These are phyloP conservation scores for Julus scanicus DNA, from an alignment of 2,888 invertebrate genomes.

Conservation along the genomic window DNA sequence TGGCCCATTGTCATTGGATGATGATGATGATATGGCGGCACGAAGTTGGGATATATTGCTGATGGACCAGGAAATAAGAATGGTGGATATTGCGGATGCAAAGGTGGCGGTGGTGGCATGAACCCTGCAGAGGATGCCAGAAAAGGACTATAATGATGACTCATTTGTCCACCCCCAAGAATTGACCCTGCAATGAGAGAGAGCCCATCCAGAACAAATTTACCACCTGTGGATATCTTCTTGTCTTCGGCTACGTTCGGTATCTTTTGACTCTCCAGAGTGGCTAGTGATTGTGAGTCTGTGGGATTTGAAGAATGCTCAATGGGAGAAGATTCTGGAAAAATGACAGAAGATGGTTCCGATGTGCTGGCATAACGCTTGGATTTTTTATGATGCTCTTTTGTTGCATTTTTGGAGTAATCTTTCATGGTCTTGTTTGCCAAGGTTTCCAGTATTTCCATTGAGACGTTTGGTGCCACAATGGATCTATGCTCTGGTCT, in stretches of 20 bases:
- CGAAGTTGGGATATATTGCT: slow-evolving; percentile 50
- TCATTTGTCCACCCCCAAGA: not conserved
- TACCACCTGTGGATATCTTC: slow-evolving; percentile 49
- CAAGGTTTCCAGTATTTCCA: not conserved
- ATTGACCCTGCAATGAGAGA: slow-evolving; percentile 44
- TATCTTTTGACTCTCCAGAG: not conserved
- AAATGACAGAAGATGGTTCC: slow-evolving; percentile 8
- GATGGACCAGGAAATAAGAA: slow-evolving; percentile 53
- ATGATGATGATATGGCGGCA: slow-evolving; percentile 36
- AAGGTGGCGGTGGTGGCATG: slow-evolving; percentile 47
- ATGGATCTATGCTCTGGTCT: slow-evolving; percentile 14
- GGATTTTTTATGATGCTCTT: not conserved
- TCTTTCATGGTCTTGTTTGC: not conserved
- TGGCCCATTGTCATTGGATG: slow-evolving; percentile 5
- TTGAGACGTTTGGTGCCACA: not conserved
- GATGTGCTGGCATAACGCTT: not conserved
- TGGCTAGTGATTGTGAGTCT: not conserved
- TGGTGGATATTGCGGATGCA: slow-evolving; percentile 44
- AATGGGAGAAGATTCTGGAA: not conserved
- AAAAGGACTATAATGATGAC: slow-evolving; percentile 33
- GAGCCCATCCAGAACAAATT: slow-evolving; percentile 50
- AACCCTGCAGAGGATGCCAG: not conserved
- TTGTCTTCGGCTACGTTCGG: slow-evolving; percentile 14
- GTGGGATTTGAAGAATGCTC: not conserved
- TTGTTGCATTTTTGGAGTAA: not conserved